A percentile compares a stretch with the other conserved stretches of the same genome.
Evolutionary conservation across 2,888 invertebrate species (phyloP).

Genomic region (Lithosia quadra): DNA sequence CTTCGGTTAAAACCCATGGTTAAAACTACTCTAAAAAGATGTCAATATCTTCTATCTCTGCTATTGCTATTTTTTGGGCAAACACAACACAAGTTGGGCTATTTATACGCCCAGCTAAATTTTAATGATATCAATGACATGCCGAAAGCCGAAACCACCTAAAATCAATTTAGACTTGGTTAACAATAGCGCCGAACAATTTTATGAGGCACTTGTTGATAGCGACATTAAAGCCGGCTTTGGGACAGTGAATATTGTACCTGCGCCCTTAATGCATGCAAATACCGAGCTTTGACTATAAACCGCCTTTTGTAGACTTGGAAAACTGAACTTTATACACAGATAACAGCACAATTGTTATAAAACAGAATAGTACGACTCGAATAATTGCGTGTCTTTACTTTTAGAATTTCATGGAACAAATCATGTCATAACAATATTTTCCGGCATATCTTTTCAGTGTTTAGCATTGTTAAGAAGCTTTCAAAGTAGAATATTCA

Average conservation of each 20-base stretch:
- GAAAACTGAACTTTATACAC: constrained; percentile 38
- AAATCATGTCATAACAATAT: constrained; percentile 39
- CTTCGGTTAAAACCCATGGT: too few relatives aligned
- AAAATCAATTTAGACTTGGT: constrained; percentile 50
- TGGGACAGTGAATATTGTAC: constrained; percentile 49
- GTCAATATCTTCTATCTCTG: too few relatives aligned
- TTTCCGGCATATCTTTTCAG: constrained; percentile 27
- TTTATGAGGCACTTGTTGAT: constrained; percentile 68
- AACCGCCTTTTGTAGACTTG: constrained; percentile 45
- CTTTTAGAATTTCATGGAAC: constrained; percentile 32
- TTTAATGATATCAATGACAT: constrained; percentile 39
- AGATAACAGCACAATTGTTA: constrained; percentile 36
- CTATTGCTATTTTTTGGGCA: too few relatives aligned
- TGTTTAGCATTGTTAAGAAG: constrained; percentile 18
- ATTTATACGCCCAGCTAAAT: constrained; percentile 14
- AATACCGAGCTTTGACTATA: constrained; percentile 45
- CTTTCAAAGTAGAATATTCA: constrained; percentile 3
- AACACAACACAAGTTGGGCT: neutral
- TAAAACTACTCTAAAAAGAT: too few relatives aligned
- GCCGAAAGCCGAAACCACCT: constrained; percentile 42
- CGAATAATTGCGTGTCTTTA: constrained; percentile 27
- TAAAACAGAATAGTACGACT: constrained; percentile 29
- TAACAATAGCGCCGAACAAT: constrained; percentile 57
- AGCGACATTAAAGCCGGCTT: constrained; percentile 48
- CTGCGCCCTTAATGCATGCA: constrained; percentile 47